These are phyloP conservation scores for Philonicus albiceps DNA, from an alignment of 2,888 invertebrate species.

Conservation along the genomic window DNA sequence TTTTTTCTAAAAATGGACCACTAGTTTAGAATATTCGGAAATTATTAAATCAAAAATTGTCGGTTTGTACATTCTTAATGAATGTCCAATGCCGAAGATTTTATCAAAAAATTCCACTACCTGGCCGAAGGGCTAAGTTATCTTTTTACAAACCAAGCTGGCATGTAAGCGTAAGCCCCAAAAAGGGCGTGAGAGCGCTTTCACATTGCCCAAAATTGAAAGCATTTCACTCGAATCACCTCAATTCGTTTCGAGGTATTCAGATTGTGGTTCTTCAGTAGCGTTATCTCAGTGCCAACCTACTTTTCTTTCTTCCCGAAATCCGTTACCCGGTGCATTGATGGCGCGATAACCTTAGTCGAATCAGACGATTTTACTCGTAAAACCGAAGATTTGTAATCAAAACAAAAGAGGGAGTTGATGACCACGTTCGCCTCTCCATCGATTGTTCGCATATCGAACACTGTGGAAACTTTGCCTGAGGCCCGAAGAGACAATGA, in stretches of 20 bases:
- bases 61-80: too few species aligned
- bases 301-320: not conserved
- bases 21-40: too few species aligned
- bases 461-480: not conserved
- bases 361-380: not conserved
- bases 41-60: too few species aligned
- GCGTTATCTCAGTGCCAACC: not conserved
- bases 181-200: not conserved
- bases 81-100: not conserved
- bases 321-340: not conserved
- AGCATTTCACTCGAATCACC: not conserved
- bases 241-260: not conserved
- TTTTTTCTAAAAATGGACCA: too few species aligned
- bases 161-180: not conserved
- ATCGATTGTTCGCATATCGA: not conserved
- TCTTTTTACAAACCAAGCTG: not conserved
- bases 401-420: constrained; percentile 30
- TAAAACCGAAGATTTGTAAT: not conserved
- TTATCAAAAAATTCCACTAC: not conserved
- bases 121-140: not conserved
- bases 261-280: not conserved
- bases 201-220: not conserved
- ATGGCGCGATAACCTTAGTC: not conserved
- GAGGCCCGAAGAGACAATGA: not conserved
- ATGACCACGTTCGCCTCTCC: constrained; percentile 1